These are phyloP conservation scores for Sminthurinus signatus DNA, from an alignment of 1,140 invertebrate genomes.

Conservation along the genomic window DNA sequence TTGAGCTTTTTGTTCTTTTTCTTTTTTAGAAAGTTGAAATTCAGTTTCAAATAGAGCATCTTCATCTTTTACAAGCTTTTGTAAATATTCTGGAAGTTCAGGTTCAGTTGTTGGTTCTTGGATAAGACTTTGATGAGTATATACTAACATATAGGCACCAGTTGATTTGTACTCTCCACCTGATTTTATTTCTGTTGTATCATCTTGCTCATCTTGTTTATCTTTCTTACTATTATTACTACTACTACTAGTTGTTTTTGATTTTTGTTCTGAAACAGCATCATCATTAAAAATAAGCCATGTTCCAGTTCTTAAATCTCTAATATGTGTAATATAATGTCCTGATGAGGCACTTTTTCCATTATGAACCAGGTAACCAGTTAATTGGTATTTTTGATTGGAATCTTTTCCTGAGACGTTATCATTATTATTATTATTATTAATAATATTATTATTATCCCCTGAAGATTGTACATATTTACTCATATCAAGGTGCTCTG, in stretches of 20 bases:
- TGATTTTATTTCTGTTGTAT: background rate
- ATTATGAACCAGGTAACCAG: slow-evolving; percentile 61
- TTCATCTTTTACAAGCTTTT: slow-evolving; percentile 46
- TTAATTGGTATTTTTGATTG: slow-evolving; percentile 52
- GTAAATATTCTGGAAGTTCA: slow-evolving; percentile 42
- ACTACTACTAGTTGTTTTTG: background rate
- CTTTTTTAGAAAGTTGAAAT: slow-evolving; percentile 44
- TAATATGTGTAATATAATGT: slow-evolving; percentile 63
- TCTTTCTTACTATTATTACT: background rate
- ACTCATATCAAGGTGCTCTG: slow-evolving; percentile 61
- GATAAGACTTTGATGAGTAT: slow-evolving; percentile 53
- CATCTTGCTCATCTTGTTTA: too few species aligned
- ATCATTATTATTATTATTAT: too few species aligned
- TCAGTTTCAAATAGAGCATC: slow-evolving; percentile 49
- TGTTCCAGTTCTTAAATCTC: slow-evolving; percentile 51
- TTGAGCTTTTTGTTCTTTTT: slow-evolving; percentile 44
- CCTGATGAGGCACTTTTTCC: slow-evolving; percentile 61
- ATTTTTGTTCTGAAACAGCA: slow-evolving; percentile 46
- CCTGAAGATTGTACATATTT: background rate
- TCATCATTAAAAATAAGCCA: slow-evolving; percentile 69
- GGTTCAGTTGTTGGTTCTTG: slow-evolving; percentile 29
- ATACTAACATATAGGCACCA: slow-evolving; percentile 37
- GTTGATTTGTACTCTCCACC: slow-evolving; percentile 8
- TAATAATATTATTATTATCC: background rate
- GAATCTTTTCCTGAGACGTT: slow-evolving; percentile 44